phyloP scores from a whole-genome alignment of 2,797 vertebrate species.

The Manis crassicaudata region DNA sequence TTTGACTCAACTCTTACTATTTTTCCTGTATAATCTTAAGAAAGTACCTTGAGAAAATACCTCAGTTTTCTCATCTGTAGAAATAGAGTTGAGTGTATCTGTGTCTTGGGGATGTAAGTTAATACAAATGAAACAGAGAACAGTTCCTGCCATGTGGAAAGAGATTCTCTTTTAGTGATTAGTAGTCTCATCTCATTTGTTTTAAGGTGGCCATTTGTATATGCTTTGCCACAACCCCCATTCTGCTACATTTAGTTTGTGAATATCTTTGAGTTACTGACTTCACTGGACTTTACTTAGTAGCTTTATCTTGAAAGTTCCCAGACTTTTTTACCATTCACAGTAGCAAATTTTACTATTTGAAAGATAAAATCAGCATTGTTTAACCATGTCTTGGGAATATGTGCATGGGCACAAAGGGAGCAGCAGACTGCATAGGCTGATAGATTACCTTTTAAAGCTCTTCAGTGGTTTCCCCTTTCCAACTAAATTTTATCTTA shows the following conservation, averaged over 20 bases:
- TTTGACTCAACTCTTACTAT: background rate
- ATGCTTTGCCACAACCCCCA: background rate
- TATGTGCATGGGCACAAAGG: background rate
- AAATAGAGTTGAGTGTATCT: background rate
- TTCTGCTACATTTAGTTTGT: slow-evolving; percentile 32
- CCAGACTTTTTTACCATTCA: background rate
- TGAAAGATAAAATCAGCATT: slow-evolving; percentile 28
- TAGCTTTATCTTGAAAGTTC: slow-evolving; percentile 50
- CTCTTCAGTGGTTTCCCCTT: background rate
- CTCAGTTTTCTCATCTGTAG: slow-evolving; percentile 25
- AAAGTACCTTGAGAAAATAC: background rate
- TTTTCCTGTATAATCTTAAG: background rate
- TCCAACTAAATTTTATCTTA: background rate
- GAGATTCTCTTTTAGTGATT: background rate
- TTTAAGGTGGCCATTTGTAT: background rate
- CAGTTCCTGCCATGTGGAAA: background rate
- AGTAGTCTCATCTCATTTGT: slow-evolving; percentile 6
- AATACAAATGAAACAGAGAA: background rate
- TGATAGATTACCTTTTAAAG: background rate
- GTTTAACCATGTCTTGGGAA: slow-evolving; percentile 25
- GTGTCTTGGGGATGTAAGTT: background rate
- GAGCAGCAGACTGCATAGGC: background rate
- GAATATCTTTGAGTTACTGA: slow-evolving; percentile 34
- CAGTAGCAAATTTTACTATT: slow-evolving; percentile 48
- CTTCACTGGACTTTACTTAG: slow-evolving; percentile 10